These are phyloP conservation scores for Pinctada fucata DNA, from an alignment of 2,888 invertebrate species.

Conservation along the genomic window DNA sequence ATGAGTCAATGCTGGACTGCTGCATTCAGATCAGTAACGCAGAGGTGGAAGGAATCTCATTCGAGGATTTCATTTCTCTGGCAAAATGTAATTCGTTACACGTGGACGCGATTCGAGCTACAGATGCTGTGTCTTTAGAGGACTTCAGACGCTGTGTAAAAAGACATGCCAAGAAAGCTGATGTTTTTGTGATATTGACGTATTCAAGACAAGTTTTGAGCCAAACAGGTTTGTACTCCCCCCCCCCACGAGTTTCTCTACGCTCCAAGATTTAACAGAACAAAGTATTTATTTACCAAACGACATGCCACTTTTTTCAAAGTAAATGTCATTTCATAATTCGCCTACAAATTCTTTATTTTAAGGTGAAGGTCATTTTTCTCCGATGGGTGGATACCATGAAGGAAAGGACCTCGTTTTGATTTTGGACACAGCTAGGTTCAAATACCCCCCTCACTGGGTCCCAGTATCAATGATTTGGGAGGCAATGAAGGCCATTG, in stretches of 20 bases:
- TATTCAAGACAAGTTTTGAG: conserved; percentile 72
- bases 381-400: conserved; percentile 76
- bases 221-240: conserved; percentile 62
- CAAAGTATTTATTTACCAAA: too few species aligned
- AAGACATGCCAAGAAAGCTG: conserved; percentile 52
- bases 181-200: conserved; percentile 68
- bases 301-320: too few species aligned
- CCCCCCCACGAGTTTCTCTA: too few species aligned
- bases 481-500: conserved; percentile 72
- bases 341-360: too few species aligned
- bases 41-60: conserved; percentile 70
- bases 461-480: conserved; percentile 69
- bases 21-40: conserved; percentile 72
- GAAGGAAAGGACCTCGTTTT: conserved; percentile 69
- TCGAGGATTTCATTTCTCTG: conserved; percentile 75
- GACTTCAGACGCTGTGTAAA: conserved; percentile 54
- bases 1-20: conserved; percentile 77
- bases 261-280: too few species aligned
- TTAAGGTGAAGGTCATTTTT: conserved; percentile 75
- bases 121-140: conserved; percentile 35
- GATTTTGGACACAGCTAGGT: conserved; percentile 76
- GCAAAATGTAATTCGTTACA: conserved; percentile 75
- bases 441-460: conserved; percentile 78
- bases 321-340: too few species aligned
- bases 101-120: conserved; percentile 45